Base-by-base conservation (phyloP, 1,140 invertebrate species). In the Cydia strobilella region DNA sequence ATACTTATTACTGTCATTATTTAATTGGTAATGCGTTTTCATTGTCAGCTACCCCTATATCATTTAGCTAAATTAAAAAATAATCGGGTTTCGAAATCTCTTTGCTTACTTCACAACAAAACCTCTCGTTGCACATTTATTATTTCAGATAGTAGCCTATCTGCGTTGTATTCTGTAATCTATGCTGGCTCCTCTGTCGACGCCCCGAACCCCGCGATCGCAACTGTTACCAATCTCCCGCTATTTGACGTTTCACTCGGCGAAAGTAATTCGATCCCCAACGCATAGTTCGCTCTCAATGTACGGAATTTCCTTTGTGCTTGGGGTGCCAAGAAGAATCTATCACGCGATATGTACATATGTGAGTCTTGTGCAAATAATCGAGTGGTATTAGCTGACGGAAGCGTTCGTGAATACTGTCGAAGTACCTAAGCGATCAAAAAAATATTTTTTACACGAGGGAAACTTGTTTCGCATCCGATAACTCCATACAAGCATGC, bases 211-310 rank as follows among this genome's bases (percentile, higher is more conserved):
- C 63, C 6, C 63, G 9, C 25, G 62, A 63, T 66, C 63, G 65
- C 65, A 69, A 69, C 65, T 35, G 65, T 39, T 35, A 23, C 65
- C 65, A 69, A 69, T 42, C 65, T 69, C 65, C n/a, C 31, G 65
- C 65, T 69, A 69, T 69, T 69, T 69, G 65, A 69, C 65, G 65
- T 69, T 69, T 69, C 65, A 69, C 31, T 69, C 65, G 65, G 65
- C 65, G 65, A 69, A 69, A 69, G 65, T 69, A 69, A 69, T 69
- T 69, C 65, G 65, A 69, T 69, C 65, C 31, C 48, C 31, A 9
- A 69, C 65, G 65, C 65, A 69, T 69, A 69, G 65, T 69, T 69
- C 65, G 65, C 54, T 23, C 65, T 69, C 65, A 69, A 69, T 69
- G 65, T 69, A 69, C 27, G 65, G 65, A 39, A 69, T 69, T 69